Evolutionary conservation across 2,888 invertebrate genomes (phyloP), one percentile per base, ranked within the genome.

Genomic region (Morpho achilles): DNA sequence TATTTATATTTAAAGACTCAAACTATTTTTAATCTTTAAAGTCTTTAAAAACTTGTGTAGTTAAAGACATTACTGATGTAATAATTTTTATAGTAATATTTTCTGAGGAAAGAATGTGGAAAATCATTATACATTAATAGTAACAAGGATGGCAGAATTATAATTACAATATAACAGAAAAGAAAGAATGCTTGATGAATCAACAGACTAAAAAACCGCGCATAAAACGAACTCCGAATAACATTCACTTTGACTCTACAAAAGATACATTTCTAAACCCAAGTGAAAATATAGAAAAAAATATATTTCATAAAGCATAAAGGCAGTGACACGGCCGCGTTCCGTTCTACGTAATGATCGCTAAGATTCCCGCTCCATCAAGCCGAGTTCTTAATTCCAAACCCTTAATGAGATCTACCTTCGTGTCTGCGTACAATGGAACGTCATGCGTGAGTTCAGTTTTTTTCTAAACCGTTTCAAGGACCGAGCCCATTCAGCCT

Each of bases 391-490:
- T 84, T 84, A 81, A 83, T 84, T 83, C 82, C 79, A 72, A 71
- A 82, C 83, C 75, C 79, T 80, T 88, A 89, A 89, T 88, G 88
- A 89, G 88, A 88, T 87, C 82, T 79, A 86, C 86, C 87, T 87
- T 82, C 70, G 80, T 82, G 82, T 84, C 85, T 82, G 70, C 77
- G 77, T 85, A 88, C 87, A 89, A 89, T 89, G 79, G 79, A 76
- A 79, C 78, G 83, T 75, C 79, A 80, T 83, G 85, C 83, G 84
- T 88, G 82, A 77, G 77, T 72, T 82, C 84, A 79, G 83, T 69
- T 70, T 70, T 82, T 81, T 80, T 70, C 67, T 69, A 72, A 69
- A 69, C 67, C 68, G 74, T 74, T 74, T 73, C 83, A 83, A 84
- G 84, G 78, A 84, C 77, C 75, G 77, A 68, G 71, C 71, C 75